Percentiles rank a stretch among this genome's conserved stretches.
These are phyloP conservation scores for Cyprinodon brontotheroides DNA, from an alignment of 2,113 vertebrate genomes.

Conservation along the genomic window DNA sequence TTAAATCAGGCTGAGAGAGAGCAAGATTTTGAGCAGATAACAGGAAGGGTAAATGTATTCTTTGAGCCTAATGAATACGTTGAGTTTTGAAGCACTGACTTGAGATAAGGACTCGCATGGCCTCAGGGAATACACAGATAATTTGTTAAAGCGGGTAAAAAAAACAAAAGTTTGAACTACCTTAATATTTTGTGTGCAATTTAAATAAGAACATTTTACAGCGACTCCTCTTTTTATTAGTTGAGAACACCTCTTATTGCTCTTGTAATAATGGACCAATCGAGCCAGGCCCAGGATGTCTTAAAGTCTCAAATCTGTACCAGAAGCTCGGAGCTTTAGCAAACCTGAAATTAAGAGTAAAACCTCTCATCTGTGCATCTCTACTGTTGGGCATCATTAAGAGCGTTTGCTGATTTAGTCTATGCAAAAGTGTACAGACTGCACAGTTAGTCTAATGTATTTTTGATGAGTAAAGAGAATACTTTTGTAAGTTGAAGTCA, in stretches of 20 bases:
- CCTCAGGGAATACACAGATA: neutral
- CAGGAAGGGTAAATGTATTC: neutral
- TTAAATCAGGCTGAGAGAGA: neutral
- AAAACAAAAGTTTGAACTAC: neutral
- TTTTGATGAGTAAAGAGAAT: neutral
- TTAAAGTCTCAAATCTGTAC: neutral
- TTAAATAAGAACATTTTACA: neutral
- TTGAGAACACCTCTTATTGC: neutral
- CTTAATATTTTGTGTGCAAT: neutral
- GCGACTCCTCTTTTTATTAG: neutral
- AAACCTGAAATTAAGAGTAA: neutral
- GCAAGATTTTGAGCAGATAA: neutral
- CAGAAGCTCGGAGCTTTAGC: neutral
- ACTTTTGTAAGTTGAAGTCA: neutral
- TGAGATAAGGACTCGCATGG: no score
- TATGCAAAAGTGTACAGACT: constrained; percentile 64
- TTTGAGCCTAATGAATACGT: neutral
- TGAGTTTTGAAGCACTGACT: neutral
- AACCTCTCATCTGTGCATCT: neutral
- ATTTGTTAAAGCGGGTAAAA: neutral
- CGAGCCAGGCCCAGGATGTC: neutral
- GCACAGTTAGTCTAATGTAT: constrained; percentile 4
- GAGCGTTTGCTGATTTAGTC: constrained; percentile 38
- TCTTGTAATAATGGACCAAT: neutral
- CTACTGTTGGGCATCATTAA: constrained; percentile 1